phyloP scores from a whole-genome alignment of 2,113 vertebrate genomes.

The Proteles cristata region DNA sequence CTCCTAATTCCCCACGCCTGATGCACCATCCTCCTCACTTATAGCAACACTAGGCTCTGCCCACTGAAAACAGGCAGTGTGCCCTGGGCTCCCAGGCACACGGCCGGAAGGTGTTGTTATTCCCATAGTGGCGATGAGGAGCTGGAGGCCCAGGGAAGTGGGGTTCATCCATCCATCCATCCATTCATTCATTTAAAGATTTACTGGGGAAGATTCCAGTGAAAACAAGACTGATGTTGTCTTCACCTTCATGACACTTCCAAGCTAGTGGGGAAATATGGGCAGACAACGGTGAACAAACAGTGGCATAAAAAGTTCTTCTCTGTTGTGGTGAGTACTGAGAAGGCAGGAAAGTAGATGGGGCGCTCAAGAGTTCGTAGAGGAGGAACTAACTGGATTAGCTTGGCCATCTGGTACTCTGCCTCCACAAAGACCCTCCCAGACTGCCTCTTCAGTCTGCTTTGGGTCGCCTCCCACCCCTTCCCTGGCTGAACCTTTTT shows the following conservation, averaged over 20 bases:
- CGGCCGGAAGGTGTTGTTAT: neutral
- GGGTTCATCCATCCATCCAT: neutral
- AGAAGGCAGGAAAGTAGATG: neutral
- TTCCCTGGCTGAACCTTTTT: neutral
- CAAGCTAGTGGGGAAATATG: neutral
- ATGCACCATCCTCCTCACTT: neutral
- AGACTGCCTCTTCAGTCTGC: neutral
- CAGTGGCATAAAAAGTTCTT: neutral
- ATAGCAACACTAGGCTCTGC: neutral
- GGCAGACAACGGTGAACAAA: too few relatives aligned
- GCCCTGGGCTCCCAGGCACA: rapidly evolving
- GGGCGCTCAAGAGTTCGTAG: neutral
- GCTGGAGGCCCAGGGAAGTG: neutral
- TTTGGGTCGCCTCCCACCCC: neutral
- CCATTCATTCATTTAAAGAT: neutral
- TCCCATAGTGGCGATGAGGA: neutral
- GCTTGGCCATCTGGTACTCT: neutral
- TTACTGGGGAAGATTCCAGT: neutral
- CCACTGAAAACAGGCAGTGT: neutral
- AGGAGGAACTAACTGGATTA: neutral
- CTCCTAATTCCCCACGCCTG: neutral
- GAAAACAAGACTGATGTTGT: neutral
- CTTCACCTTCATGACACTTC: neutral
- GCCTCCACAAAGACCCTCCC: neutral
- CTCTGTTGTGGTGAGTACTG: neutral